phyloP scores from a whole-genome alignment of 2,888 invertebrate genomes.

The Choreutis nemorana region DNA sequence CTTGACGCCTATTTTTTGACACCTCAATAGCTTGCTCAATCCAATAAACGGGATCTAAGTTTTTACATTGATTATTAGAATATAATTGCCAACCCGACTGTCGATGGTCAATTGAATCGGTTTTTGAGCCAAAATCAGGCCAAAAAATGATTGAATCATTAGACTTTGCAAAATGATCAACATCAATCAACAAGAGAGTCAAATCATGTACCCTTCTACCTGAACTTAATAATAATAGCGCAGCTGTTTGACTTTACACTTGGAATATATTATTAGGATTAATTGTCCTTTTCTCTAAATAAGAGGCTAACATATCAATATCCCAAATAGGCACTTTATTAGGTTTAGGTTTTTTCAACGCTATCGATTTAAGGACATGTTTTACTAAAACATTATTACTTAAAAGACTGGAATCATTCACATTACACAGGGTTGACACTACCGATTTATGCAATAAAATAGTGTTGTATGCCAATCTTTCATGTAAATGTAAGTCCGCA shows the following conservation, averaged over 20 bases:
- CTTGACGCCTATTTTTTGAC: not conserved
- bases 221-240: slow-evolving; percentile 6
- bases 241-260: slow-evolving; percentile 3
- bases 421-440: slow-evolving; percentile 10
- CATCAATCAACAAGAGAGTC: slow-evolving; percentile 4
- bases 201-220: slow-evolving; percentile 9
- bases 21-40: not conserved
- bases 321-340: slow-evolving; percentile 8
- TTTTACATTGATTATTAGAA: not conserved
- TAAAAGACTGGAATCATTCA: slow-evolving; percentile 4
- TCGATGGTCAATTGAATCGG: slow-evolving; percentile 3
- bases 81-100: slow-evolving; percentile 4
- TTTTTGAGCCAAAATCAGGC: slow-evolving; percentile 5
- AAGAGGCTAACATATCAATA: slow-evolving; percentile 2
- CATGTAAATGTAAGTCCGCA: slow-evolving; percentile 6
- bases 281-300: not conserved
- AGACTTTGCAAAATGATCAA: not conserved
- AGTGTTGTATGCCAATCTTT: slow-evolving; percentile 11
- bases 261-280: slow-evolving; percentile 1
- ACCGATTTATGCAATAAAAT: slow-evolving; percentile 12
- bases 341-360: slow-evolving; percentile 5
- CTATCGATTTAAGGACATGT: slow-evolving; percentile 10
- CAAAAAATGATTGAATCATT: slow-evolving; percentile 4
- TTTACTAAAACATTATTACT: slow-evolving; percentile 9
- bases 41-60: slow-evolving; percentile 2